phyloP scores from a whole-genome alignment of 2,888 invertebrate species.

The Hyposoter didymator region DNA sequence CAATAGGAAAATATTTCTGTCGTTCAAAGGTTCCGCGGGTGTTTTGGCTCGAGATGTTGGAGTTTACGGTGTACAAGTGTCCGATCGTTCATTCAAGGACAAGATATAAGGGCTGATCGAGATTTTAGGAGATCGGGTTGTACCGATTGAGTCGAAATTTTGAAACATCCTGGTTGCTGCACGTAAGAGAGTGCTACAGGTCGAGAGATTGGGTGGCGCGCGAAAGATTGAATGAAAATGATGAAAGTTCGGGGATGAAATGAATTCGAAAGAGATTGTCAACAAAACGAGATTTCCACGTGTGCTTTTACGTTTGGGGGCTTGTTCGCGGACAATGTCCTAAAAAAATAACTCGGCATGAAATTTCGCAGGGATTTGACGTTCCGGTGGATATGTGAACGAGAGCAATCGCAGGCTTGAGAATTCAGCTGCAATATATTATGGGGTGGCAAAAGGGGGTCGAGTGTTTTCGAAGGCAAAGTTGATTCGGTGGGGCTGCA shows the following conservation, averaged over 20 bases:
- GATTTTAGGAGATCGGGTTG: constrained; percentile 15
- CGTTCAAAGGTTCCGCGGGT: not conserved
- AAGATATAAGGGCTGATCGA: not conserved
- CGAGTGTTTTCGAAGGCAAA: constrained; percentile 72
- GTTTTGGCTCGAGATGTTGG: not conserved
- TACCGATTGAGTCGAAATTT: constrained; percentile 13
- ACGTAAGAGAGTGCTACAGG: not conserved
- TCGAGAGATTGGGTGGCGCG: not conserved
- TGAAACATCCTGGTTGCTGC: constrained; percentile 37
- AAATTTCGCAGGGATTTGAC: constrained; percentile 71
- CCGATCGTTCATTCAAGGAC: not conserved
- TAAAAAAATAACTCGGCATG: constrained; percentile 9
- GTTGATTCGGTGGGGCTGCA: constrained; percentile 63
- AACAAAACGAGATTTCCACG: constrained; percentile 15
- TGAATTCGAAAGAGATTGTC: not conserved
- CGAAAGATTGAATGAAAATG: constrained; percentile 1
- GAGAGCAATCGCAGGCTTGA: constrained; percentile 65
- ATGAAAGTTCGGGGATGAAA: not conserved
- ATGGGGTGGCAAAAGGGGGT: constrained; percentile 64
- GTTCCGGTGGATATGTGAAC: constrained; percentile 65
- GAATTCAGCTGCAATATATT: constrained; percentile 63
- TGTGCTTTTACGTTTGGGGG: not conserved
- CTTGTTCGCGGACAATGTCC: constrained; percentile 3
- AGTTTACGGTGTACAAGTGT: not conserved
- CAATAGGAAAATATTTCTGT: constrained; percentile 15